Evolutionary conservation across 2,888 invertebrate species (phyloP), one percentile per base, ranked within the genome.

Genomic region (Pasiphila rectangulata): DNA sequence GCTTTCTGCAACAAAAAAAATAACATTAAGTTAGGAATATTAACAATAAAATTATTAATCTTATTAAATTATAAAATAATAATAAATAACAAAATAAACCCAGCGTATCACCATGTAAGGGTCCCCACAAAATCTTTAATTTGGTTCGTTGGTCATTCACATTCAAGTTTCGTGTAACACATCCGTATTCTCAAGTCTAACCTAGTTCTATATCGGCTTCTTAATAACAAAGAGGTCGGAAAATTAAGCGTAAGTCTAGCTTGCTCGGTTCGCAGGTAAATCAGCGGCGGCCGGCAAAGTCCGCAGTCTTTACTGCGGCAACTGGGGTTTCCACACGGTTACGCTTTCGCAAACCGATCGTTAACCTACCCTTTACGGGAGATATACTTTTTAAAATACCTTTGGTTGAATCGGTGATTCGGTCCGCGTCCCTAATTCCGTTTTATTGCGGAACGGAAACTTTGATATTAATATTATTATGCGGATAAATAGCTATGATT

Each of bases 1-100:
- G 56, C 79, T 83, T 63, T 87, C 87, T 88, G 86, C 36, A 88
- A 86, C 83, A 84, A 84, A 45, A 29, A 59, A 40, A 40, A 25
- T 9, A 7, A 9, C 12, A 12, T 13, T 10, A 27, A 4, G 2
- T 12, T 4, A 13, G 4, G n/a, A n/a, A n/a, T n/a, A n/a, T n/a
- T n/a, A n/a, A n/a, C n/a, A n/a, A n/a, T n/a, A n/a, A n/a, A n/a
- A n/a, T n/a, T n/a, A n/a, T n/a, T n/a, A n/a, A n/a, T n/a, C n/a
- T n/a, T n/a, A n/a, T n/a, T n/a, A n/a, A n/a, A n/a, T n/a, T n/a
- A n/a, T n/a, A n/a, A n/a, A n/a, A n/a, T n/a, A n/a, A n/a, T n/a
- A n/a, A n/a, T n/a, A n/a, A n/a, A n/a, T n/a, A n/a, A n/a, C n/a
- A n/a, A n/a, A n/a, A n/a, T n/a, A n/a, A n/a, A n/a, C n/a, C n/a